These are phyloP conservation scores for Ailuropoda melanoleuca DNA, from an alignment of 2,113 vertebrate species.

Conservation along the genomic window DNA sequence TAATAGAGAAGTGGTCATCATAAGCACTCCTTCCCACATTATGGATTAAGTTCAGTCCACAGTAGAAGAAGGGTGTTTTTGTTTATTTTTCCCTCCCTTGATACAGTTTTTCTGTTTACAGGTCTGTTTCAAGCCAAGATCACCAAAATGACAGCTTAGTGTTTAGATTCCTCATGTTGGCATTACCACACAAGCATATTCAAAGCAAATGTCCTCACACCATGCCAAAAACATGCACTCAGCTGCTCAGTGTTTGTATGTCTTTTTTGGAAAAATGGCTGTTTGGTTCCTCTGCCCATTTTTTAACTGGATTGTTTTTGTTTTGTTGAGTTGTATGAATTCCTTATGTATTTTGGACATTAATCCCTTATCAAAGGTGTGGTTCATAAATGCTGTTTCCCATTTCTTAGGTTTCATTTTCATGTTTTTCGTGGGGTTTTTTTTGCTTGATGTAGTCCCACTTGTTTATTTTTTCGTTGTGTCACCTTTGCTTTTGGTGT, in stretches of 20 bases:
- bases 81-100: background rate
- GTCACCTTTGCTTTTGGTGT: background rate
- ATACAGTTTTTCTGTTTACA: background rate
- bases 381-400: background rate
- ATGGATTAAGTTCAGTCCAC: background rate
- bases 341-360: background rate
- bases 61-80: background rate
- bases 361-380: background rate
- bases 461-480: background rate
- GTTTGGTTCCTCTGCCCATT: background rate
- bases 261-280: background rate
- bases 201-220: background rate
- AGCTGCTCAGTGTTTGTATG: background rate
- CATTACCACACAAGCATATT: background rate
- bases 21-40: background rate
- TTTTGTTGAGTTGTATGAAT: background rate
- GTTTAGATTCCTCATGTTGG: background rate
- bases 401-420: background rate
- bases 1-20: background rate
- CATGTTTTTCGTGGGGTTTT: background rate
- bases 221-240: background rate
- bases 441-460: background rate
- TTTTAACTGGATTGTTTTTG: background rate
- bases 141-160: background rate
- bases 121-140: background rate